phyloP scores from a whole-genome alignment of 2,888 invertebrate species.

The Serrognathus titanus region DNA sequence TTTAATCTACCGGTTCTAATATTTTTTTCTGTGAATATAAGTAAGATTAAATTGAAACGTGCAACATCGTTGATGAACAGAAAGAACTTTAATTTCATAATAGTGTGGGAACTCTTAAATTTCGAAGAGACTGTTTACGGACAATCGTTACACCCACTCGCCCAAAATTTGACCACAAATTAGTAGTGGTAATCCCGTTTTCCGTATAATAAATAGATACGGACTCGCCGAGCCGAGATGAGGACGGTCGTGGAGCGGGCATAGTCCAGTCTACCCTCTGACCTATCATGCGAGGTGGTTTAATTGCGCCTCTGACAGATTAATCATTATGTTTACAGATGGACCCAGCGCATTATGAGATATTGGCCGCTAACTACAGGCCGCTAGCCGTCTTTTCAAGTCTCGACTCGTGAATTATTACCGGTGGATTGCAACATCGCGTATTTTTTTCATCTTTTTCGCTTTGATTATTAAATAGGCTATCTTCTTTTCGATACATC shows the following conservation, averaged over 20 bases:
- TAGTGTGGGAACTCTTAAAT: not conserved
- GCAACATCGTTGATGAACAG: too few relatives aligned
- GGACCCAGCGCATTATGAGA: conserved; percentile 30
- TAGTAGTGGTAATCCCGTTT: conserved; percentile 12
- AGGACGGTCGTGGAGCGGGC: conserved; percentile 1
- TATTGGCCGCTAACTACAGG: conserved; percentile 34
- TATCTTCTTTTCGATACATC: not conserved
- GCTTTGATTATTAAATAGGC: not conserved
- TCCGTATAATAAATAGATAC: conserved; percentile 2
- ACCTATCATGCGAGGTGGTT: conserved; percentile 36
- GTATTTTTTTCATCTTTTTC: not conserved
- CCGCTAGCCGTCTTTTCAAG: conserved; percentile 13
- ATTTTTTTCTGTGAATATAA: too few relatives aligned
- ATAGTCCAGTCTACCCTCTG: conserved; percentile 26
- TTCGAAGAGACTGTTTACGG: not conserved
- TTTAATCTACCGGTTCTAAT: too few relatives aligned
- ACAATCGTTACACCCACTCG: conserved; percentile 16
- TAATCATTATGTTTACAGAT: conserved; percentile 35
- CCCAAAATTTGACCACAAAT: conserved; percentile 13
- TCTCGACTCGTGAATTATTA: conserved; percentile 28
- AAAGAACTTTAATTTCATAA: too few relatives aligned
- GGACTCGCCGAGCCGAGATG: not conserved
- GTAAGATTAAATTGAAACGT: too few relatives aligned
- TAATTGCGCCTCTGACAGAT: conserved; percentile 40
- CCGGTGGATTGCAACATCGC: conserved; percentile 16